Base-by-base conservation (phyloP, 2,888 invertebrate genomes). In the Scaeva pyrastri region DNA sequence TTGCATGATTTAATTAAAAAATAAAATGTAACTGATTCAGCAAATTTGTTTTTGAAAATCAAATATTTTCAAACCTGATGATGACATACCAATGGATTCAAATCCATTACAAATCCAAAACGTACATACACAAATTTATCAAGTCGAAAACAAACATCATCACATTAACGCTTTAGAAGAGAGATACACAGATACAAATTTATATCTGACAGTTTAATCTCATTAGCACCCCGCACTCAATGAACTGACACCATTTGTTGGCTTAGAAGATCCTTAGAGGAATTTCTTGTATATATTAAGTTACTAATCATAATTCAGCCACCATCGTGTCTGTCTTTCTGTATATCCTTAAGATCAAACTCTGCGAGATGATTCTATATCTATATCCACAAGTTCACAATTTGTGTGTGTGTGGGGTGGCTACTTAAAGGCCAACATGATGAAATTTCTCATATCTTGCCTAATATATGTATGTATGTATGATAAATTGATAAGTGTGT, bases 221-320 rank as follows among this genome's bases (percentile, higher is more conserved):
- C 50, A 77, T 71, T 77, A 71, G 41, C 50, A 77, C 71, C 60
- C 21, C n/a, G 55, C 60, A 43, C 71, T 7, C 5, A 72, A 56
- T 78, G 55, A 56, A 56, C 41, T 58, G 48, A 73, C 64, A 66
- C 45, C 45, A 39, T n/a, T n/a, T 56, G 52, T 26, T 64, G 23
- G 36, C 12, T 71, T 45, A 16, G 45, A 62, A 31, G 5, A 31
- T 71, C 52, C 60, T 62, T 23, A 11, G 41, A 70, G 76, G 36
- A 62, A 26, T 48, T 68, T 19, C 50, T 31, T 31, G 3, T 14
- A 31, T 79, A 10, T 14, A 31, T 79, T 66, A 21, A 73, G 64
- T 73, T 78, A 73, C 58, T 71, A 64, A 73, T 26, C 66, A 75
- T 66, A 55, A 75, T 56, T 70, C 48, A n/a, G 7, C 19, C 41